These are phyloP conservation scores for Pelmatolapia mariae DNA, from an alignment of 2,113 vertebrate species.

Conservation along the genomic window DNA sequence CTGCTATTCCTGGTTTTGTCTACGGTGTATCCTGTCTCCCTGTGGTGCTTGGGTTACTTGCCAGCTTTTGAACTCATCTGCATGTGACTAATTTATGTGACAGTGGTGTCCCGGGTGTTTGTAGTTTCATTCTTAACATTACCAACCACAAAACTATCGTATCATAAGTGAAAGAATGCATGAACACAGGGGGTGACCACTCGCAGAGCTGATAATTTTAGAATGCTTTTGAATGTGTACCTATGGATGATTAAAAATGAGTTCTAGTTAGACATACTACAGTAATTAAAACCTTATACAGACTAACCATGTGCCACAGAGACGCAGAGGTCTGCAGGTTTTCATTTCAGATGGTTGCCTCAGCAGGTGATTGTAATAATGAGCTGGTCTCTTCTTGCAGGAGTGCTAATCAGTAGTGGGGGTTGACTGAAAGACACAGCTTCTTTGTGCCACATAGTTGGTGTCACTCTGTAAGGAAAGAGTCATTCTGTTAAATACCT, in stretches of 20 bases:
- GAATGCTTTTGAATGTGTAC: not conserved
- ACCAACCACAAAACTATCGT: not conserved
- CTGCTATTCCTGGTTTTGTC: not conserved
- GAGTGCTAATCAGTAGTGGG: not conserved
- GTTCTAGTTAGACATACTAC: not conserved
- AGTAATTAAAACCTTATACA: not conserved
- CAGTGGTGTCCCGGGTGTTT: not conserved
- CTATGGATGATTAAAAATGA: not conserved
- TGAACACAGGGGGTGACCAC: not conserved
- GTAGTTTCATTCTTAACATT: not conserved
- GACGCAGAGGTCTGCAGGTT: not conserved
- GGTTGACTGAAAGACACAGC: not conserved
- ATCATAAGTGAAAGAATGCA: not conserved
- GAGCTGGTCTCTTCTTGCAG: not conserved
- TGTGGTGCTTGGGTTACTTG: not conserved
- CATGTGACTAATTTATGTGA: not conserved
- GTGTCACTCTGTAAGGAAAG: not conserved
- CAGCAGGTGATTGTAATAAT: not conserved
- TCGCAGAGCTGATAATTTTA: not conserved
- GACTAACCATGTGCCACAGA: not conserved
- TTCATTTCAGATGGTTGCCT: not conserved
- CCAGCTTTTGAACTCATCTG: not conserved
- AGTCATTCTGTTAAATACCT: not conserved
- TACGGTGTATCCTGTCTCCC: not conserved
- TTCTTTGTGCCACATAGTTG: not conserved